Evolutionary conservation across 92 coral and sea anemone species (phyloP), one percentile per base, ranked within the genome.

Genomic region (Paramuricea clavata): DNA sequence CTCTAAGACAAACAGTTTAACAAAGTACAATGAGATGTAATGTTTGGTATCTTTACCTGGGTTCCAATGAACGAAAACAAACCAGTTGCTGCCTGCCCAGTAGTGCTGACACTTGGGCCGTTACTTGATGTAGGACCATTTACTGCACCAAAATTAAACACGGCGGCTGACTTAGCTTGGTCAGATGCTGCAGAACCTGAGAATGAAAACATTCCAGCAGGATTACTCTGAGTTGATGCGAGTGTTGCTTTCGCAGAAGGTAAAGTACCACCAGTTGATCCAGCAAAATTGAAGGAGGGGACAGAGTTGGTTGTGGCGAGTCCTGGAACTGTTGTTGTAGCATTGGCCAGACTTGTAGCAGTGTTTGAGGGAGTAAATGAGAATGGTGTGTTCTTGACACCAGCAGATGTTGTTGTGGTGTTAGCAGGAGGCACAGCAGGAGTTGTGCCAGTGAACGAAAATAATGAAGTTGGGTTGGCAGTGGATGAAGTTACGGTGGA

Each of bases 101-200:
- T n/a, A 10, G 73, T n/a, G n/a, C n/a, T 12, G 19, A 49, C 32
- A 65, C 39, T 30, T 0, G 72, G 35, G 0, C 72, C 57, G 27
- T n/a, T 60, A 26, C 73, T 79, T 34, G 84, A 19, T 34, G 84
- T 39, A 13, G 72, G 72, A 11, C 73, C 73, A 36, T 59, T 61
- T 5, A 61, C 44, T 13, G 72, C 31, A 34, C 84, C 84, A 39
- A 79, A 79, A 42, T 79, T 79, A 36, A 79, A 79, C 30, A 26
- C 17, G 1, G 72, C 50, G 1, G 64, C 28, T 5, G 73, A 54
- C 34, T 79, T 59, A n/a, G 43, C 56, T 13, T 19, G 32, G 31
- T 26, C 33, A 5, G 82, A 12, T 12, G 67, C 43, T 49, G 49
- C 39, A 22, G 39, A 30, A 7, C 72, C 73, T 33, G 69, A 49